Base-by-base conservation (phyloP, 2,113 vertebrate species). In the Pollachius pollachius region DNA sequence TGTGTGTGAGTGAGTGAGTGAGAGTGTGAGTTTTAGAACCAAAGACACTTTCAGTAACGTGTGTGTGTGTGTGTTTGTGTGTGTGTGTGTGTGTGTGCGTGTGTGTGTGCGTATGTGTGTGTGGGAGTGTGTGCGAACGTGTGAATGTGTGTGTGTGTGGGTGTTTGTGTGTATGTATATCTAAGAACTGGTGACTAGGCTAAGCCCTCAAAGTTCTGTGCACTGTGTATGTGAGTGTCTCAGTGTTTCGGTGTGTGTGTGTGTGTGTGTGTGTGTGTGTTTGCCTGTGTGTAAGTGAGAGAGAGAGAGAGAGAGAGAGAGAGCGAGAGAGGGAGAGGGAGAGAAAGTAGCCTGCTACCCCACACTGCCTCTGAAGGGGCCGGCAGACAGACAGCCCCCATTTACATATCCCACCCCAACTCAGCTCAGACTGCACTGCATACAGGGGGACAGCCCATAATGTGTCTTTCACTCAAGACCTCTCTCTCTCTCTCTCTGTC, bases 381-480 rank as follows among this genome's bases (percentile, higher is more conserved):
- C 76, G 89, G 87, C 88, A 81, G 79, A 81, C 71, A 67, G 74
- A 80, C 79, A 64, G 73, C 57, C 68, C 62, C 52, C 4, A 90
- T 93, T 92, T 90, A 85, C 90, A 93, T 91, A 86, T 80, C 87
- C 90, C 89, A 87, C 91, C 89, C 89, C 84, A 82, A 82, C 68
- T 81, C 67, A 76, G 67, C 41, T 52, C 54, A 18, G 69, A 65
- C 63, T 68, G 52, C 66, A 62, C 5, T 60, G 19, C 30, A 52
- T 60, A 19, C 12, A 54, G 61, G 15, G 61, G 61, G 61, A 21
- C 12, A 66, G 23, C 58, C 7, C 58, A 9, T 21, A 23, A 8
- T 62, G 19, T 27, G 16, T 62, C 21, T 62, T n/a, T 62, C 60
- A 11, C 21, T 62, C 23, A 23, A 23, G 23, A 2, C 23, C 19